phyloP scores from a whole-genome alignment of 2,797 vertebrate species.

The Malacoraja senta region DNA sequence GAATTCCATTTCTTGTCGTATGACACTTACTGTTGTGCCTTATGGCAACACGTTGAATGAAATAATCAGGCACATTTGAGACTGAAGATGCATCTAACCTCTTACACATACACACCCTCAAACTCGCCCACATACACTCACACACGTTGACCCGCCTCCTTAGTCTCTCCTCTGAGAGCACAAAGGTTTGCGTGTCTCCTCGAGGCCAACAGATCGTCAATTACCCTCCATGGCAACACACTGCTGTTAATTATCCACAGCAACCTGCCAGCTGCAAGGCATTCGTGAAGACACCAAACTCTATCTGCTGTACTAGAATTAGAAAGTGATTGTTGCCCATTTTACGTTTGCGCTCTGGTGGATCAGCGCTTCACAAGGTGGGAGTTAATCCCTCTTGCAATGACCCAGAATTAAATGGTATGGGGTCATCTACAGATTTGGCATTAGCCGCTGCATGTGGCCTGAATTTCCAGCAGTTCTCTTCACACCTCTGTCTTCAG shows the following conservation, averaged over 20 bases:
- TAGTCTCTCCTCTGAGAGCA: not conserved
- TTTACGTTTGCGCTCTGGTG: not conserved
- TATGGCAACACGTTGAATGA: not conserved
- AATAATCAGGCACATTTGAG: not conserved
- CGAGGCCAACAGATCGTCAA: conserved; percentile 15
- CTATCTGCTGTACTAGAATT: not conserved
- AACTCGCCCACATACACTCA: no score
- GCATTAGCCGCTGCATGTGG: no score
- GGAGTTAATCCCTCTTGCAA: not conserved
- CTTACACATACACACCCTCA: not conserved
- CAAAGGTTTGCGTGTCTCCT: not conserved
- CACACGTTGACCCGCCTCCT: not conserved
- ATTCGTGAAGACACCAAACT: not conserved
- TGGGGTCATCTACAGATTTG: not conserved
- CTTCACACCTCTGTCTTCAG: not conserved
- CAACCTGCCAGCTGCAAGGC: not conserved
- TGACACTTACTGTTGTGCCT: no score
- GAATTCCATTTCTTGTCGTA: not conserved
- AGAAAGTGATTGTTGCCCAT: not conserved
- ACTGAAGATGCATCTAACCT: not conserved
- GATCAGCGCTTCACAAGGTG: not conserved
- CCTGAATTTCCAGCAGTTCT: not conserved
- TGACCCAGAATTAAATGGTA: not conserved
- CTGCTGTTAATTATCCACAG: not conserved
- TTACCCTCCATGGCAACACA: conserved; percentile 26